A percentile compares a stretch with the other conserved stretches of the same genome.
These are phyloP conservation scores for Cecidostiba fungosa DNA, from an alignment of 2,888 invertebrate genomes.

Conservation along the genomic window DNA sequence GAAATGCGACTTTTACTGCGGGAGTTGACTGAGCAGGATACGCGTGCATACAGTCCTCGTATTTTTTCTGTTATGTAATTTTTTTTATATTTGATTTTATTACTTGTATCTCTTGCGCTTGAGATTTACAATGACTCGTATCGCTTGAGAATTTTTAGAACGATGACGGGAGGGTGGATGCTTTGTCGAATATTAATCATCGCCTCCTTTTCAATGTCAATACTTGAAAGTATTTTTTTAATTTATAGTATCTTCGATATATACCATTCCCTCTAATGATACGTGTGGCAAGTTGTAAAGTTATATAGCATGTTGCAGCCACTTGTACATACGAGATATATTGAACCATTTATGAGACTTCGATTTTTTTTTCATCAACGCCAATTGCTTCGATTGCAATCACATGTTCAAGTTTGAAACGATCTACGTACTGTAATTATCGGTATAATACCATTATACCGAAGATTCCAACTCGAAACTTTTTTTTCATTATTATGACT, in stretches of 20 bases:
- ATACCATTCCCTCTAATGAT: too few relatives aligned
- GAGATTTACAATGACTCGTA: neutral
- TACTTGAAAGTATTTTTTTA: conserved; percentile 7
- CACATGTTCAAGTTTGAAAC: neutral
- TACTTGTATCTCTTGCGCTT: neutral
- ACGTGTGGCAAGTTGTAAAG: neutral
- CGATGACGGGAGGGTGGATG: neutral
- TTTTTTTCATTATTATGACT: neutral
- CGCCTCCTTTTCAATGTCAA: neutral
- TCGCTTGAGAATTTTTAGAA: neutral
- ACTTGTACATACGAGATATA: neutral
- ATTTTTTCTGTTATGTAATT: neutral
- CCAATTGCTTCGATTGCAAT: neutral
- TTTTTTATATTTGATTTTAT: neutral
- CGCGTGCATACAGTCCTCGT: neutral
- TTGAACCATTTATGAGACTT: neutral
- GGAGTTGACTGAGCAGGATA: conserved; percentile 5
- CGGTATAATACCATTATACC: too few relatives aligned
- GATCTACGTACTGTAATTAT: neutral
- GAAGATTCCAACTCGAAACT: too few relatives aligned
- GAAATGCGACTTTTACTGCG: conserved; percentile 5
- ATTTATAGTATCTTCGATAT: too few relatives aligned
- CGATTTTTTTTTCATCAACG: neutral
- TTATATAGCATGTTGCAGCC: neutral
- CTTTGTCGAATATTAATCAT: neutral